These are phyloP conservation scores for Zoanthus solanderi DNA, from an alignment of 92 coral and sea anemone species.

Conservation along the genomic window DNA sequence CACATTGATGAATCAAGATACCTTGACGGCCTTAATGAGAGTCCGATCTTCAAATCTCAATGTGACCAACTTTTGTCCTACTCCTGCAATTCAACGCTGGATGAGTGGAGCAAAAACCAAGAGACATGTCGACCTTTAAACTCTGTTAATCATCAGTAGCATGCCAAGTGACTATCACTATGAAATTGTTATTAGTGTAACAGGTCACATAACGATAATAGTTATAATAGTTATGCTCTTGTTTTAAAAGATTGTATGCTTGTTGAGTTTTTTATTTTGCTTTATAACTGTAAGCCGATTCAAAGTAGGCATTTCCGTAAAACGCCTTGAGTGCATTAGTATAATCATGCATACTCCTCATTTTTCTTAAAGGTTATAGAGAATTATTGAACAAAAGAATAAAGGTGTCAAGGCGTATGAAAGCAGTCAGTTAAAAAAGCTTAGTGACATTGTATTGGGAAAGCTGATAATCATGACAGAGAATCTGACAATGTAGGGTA, in stretches of 20 bases:
- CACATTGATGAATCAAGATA: conserved; percentile 28
- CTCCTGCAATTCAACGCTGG: conserved; percentile 41
- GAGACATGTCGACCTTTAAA: conserved; percentile 36
- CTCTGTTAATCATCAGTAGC: neutral
- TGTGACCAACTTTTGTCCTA: conserved; percentile 2
- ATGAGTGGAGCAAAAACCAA: conserved; percentile 41
- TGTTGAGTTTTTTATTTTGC: conserved; percentile 21
- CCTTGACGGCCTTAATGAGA: conserved; percentile 51
- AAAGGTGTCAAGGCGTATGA: conserved; percentile 3
- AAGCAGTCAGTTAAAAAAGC: neutral
- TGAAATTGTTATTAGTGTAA: conserved; percentile 27
- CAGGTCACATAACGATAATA: conserved; percentile 21
- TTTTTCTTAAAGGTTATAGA: neutral
- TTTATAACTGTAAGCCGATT: conserved; percentile 15
- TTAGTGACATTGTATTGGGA: neutral
- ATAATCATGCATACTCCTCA: no score
- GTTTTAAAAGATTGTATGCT: conserved; percentile 18
- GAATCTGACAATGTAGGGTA: neutral
- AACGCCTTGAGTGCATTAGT: neutral
- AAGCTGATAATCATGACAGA: neutral
- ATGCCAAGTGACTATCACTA: conserved; percentile 5
- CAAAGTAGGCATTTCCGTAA: neutral
- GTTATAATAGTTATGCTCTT: conserved; percentile 16
- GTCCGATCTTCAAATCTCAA: conserved; percentile 32
- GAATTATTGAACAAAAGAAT: neutral